Percentiles rank a stretch among this genome's conserved stretches.
Conservation (phyloP, 2,797 vertebrate genomes). For the Eulemur rubriventer region DNA sequence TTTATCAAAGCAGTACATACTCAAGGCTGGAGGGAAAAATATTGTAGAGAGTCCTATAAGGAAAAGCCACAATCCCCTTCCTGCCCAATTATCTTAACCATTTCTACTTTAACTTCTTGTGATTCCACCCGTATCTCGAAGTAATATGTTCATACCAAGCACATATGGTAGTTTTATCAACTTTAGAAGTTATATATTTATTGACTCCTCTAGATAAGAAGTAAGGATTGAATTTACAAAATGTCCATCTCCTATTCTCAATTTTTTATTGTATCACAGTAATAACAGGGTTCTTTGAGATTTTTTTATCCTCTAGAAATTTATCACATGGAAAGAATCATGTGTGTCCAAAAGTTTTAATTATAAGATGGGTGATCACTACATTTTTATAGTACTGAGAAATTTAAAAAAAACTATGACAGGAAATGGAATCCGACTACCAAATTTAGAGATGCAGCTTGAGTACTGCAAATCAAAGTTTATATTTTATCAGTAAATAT, state of each 20-base stretch:
- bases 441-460: conserved; percentile 1
- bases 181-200: neutral
- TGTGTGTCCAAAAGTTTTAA: neutral
- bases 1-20: neutral
- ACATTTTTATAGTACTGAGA: conserved; percentile 13
- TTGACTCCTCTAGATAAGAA: neutral
- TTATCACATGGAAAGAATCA: neutral
- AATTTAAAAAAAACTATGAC: neutral
- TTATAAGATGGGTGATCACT: neutral
- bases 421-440: neutral
- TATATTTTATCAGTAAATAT: conserved; percentile 28
- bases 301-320: neutral
- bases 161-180: neutral
- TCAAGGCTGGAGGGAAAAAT: neutral
- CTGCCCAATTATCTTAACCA: neutral
- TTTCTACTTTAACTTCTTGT: conserved; percentile 3
- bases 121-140: neutral
- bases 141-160: neutral
- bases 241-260: neutral
- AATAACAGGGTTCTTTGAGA: neutral
- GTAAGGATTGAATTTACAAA: conserved; percentile 7
- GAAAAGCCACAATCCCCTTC: neutral
- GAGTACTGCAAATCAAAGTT: neutral
- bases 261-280: neutral
- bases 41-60: neutral